These are phyloP conservation scores for Carlito syrichta DNA, from an alignment of 2,113 vertebrate species.

Conservation along the genomic window DNA sequence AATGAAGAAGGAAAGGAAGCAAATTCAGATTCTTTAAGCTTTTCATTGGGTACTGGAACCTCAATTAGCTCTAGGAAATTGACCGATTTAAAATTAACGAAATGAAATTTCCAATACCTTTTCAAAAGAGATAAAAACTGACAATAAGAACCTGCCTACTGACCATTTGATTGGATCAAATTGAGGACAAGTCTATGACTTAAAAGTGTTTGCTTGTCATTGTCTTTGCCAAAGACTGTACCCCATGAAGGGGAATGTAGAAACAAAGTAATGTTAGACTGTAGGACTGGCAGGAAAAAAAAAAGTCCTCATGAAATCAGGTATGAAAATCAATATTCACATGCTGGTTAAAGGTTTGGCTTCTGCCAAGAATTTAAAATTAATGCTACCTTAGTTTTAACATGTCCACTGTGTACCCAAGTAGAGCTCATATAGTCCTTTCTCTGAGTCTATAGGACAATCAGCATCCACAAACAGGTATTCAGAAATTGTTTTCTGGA, in stretches of 20 bases:
- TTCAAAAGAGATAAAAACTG: background rate
- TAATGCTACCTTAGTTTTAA: constrained; percentile 43
- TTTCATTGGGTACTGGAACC: constrained; percentile 27
- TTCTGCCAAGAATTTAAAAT: constrained; percentile 26
- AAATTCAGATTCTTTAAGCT: constrained; percentile 49
- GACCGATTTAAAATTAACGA: constrained; percentile 42
- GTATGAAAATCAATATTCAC: constrained; percentile 29
- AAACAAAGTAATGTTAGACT: constrained; percentile 36
- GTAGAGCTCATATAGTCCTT: background rate
- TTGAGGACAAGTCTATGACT: constrained; percentile 19
- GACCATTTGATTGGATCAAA: background rate
- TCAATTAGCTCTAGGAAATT: constrained; percentile 59
- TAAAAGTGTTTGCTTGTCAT: constrained; percentile 60
- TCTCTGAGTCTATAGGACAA: background rate
- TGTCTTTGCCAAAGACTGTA: constrained; percentile 50
- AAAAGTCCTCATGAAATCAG: constrained; percentile 41
- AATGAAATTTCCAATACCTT: constrained; percentile 30
- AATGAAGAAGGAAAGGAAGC: constrained; percentile 43
- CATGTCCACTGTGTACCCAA: background rate
- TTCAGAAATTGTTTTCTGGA: background rate
- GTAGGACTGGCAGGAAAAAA: background rate
- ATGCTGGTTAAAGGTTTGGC: constrained; percentile 41
- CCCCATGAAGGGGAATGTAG: constrained; percentile 42
- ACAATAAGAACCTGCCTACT: constrained; percentile 3
- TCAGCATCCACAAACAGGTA: background rate